Evolutionary conservation across 2,113 vertebrate genomes (phyloP), one percentile per base, ranked within the genome.

Genomic region (Galeopterus variegatus): DNA sequence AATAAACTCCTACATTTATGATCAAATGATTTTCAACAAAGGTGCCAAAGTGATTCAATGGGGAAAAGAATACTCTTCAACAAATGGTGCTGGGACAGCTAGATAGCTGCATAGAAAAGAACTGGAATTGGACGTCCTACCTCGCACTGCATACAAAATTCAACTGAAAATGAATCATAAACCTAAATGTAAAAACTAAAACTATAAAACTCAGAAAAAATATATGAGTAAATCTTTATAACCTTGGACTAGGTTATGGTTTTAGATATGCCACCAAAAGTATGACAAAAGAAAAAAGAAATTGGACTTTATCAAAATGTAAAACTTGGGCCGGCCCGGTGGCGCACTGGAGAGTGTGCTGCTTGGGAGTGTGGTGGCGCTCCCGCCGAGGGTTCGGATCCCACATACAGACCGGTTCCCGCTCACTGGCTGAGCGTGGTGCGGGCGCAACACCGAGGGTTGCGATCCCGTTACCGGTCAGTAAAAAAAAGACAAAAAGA

Each of bases 1-100:
- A 77, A 65, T 54, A 67, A 87, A 82, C 36, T 18, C 52, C 52
- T 6, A 18, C 28, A 88, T 72, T 93, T 65, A 56, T 19, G 3
- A 67, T 10, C 45, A 92, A 94, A 24, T 82, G 11, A 64, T 21
- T 82, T 95, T 88, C 28, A 70, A 62, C 13, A 77, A 92, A 82
- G 50, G 50, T 64, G 26, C 28, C 33, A 67, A 79, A 69, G 88
- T 8, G 23, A 67, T 62, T 65, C n/a, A 56, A 67, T 56, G 28
- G 41, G 24, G 41, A 88, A 4, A 88, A 94, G 65, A 92, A 88
- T 3, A 73, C 5, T 82, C 70, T 83, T 75, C 65, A 90, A 86
- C 52, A 95, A 75, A 62, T 75, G 28, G 45, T 89, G 19, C 13
- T 58, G 15, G 54, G 24, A 87, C 19, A 87, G 21, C 3, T 52